Evolutionary conservation across 2,888 invertebrate species (phyloP).

Genomic region (Agrotis exclamationis): DNA sequence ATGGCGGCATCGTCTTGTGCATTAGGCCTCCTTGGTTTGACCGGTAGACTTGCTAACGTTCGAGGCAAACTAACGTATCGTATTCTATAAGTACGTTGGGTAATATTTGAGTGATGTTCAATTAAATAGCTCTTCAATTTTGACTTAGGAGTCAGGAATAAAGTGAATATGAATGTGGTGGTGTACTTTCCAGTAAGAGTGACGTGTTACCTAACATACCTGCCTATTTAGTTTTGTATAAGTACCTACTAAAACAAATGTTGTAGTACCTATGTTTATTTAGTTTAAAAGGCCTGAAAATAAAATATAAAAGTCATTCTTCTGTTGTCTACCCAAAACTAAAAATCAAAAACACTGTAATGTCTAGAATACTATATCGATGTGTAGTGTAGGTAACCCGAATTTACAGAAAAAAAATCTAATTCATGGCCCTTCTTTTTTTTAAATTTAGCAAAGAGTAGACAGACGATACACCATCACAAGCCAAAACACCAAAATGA

Average conservation of each 20-base stretch:
- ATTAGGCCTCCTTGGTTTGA: conserved; percentile 68
- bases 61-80: conserved; percentile 45
- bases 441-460: background rate
- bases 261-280: too few relatives aligned
- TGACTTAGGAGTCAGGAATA: background rate
- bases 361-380: background rate
- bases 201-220: too few relatives aligned
- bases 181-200: too few relatives aligned
- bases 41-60: conserved; percentile 57
- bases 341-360: background rate
- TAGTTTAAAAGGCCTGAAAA: too few relatives aligned
- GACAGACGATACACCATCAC: conserved; percentile 11
- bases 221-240: too few relatives aligned
- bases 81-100: conserved; percentile 18
- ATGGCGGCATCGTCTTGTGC: conserved; percentile 71
- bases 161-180: background rate
- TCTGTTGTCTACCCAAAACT: too few relatives aligned
- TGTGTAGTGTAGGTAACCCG: background rate
- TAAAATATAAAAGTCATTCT: background rate
- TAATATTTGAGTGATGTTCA: conserved; percentile 41
- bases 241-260: too few relatives aligned
- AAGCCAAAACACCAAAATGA: conserved; percentile 53
- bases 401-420: background rate
- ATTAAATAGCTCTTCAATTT: conserved; percentile 12
- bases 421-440: background rate